Evolutionary conservation across 2,113 vertebrate genomes (phyloP), one percentile per base, ranked within the genome.

Genomic region (Epinephelus lanceolatus): DNA sequence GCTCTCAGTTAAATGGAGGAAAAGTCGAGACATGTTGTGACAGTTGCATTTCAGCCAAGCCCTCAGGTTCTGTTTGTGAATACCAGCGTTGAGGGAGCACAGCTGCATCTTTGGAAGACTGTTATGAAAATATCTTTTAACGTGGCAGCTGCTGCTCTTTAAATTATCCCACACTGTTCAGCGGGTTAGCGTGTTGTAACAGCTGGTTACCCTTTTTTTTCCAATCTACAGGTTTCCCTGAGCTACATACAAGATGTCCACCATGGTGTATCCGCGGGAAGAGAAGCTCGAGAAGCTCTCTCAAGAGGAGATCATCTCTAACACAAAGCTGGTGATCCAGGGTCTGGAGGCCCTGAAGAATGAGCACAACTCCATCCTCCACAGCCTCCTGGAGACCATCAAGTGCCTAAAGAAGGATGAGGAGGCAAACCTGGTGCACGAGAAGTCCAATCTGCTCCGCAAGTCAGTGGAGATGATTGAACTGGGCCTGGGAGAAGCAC

Each of bases 401-500:
- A 98, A 98, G 96, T 99, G 97, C 93, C 96, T 99, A 90, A 98
- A 99, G 94, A 99, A 98, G 80, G 98, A 98, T 80, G 98, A 99
- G 84, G 98, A 99, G 93, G 97, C 98, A 91, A 98, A 97, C 79
- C 94, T 99, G 0, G 98, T 99, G 69, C 98, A 99, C 0, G 98
- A 99, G 95, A 99, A 99, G 93, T 98, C 98, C 89, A 97, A 96
- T 89, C 94, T 99, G 79, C 97, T 99, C 59, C 96, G 97, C 89
- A 98, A 97, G 61, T 99, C 98, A 0, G 97, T 99, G 95, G 98
- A 99, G 90, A 99, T 99, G 97, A 99, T 99, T 13, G 98, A 99
- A 80, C 94, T 99, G 76, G 98, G 98, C 0, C 96, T 99, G 6
- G 98, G 98, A 61, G 98, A 99, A 91, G 98, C 98, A 66, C 98